Conservation (phyloP, 2,797 vertebrate species). For the Etheostoma nigrum region DNA sequence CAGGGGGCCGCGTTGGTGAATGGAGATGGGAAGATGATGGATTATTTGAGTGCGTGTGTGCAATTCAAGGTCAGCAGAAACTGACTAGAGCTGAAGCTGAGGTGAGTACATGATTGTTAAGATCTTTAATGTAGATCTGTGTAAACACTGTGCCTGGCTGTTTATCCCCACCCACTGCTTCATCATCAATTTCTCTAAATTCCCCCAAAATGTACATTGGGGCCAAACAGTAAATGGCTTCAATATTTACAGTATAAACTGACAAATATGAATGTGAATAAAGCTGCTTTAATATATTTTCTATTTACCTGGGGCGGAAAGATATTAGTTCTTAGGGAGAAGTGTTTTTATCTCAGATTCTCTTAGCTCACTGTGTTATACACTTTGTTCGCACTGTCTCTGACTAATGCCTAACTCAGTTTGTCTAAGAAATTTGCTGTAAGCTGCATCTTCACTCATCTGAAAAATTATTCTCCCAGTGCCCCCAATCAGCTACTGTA, state of each 20-base stretch:
- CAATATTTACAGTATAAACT: conserved; percentile 39
- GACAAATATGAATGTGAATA: conserved; percentile 51
- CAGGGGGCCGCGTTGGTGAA: conserved; percentile 60
- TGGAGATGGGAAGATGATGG: conserved; percentile 56
- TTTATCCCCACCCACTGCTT: conserved; percentile 35
- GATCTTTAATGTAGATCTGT: conserved; percentile 56
- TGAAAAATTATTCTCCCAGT: conserved; percentile 13
- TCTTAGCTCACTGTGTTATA: conserved; percentile 11
- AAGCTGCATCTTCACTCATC: conserved; percentile 5
- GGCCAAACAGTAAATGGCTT: conserved; percentile 37
- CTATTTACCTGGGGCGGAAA: conserved; percentile 35
- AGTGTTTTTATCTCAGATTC: conserved; percentile 27
- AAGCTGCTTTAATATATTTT: conserved; percentile 44
- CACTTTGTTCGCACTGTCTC: conserved; percentile 14
- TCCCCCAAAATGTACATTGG: conserved; percentile 49
- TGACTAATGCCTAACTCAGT: conserved; percentile 18
- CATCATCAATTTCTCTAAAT: conserved; percentile 48
- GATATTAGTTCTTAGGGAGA: conserved; percentile 38
- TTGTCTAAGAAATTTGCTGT: conserved; percentile 14
- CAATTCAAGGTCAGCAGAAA: conserved; percentile 69
- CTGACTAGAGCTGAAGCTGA: conserved; percentile 13
- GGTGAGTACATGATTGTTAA: conserved; percentile 43
- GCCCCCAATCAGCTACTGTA: conserved; percentile 9
- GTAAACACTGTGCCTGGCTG: conserved; percentile 28
- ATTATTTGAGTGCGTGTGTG: conserved; percentile 53